A percentile compares a stretch with the other conserved stretches of the same genome.
These are phyloP conservation scores for Micromussa lordhowensis DNA, from an alignment of 92 coral and sea anemone genomes.

Conservation along the genomic window DNA sequence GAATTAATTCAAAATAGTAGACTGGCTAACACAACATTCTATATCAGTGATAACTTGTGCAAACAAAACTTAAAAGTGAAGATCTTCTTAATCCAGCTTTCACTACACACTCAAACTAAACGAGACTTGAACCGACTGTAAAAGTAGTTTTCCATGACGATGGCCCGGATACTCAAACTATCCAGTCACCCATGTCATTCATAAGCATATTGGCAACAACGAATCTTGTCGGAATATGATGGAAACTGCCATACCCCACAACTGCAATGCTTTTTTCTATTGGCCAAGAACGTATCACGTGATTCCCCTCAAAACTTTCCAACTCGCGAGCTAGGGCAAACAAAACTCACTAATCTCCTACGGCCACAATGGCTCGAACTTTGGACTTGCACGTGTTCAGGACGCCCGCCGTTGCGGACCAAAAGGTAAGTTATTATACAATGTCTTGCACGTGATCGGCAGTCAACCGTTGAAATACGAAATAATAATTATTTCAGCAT, in stretches of 20 bases:
- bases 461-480: no score
- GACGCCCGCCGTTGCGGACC: no score
- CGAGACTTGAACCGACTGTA: not conserved
- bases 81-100: not conserved
- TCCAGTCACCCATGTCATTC: not conserved
- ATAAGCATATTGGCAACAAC: not conserved
- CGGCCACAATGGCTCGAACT: no score
- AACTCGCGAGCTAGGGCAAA: no score
- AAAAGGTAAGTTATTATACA: no score
- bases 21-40: not conserved
- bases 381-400: no score
- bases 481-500: no score
- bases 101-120: not conserved
- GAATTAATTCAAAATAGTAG: not conserved
- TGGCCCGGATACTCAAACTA: not conserved
- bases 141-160: not conserved
- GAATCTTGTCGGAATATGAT: not conserved
- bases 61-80: not conserved
- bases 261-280: no score
- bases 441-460: no score
- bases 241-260: not conserved
- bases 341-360: no score
- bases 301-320: no score
- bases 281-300: no score
- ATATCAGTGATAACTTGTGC: not conserved